Base-by-base conservation (phyloP, 2,797 vertebrate genomes). In the Rousettus madagascariensis region DNA sequence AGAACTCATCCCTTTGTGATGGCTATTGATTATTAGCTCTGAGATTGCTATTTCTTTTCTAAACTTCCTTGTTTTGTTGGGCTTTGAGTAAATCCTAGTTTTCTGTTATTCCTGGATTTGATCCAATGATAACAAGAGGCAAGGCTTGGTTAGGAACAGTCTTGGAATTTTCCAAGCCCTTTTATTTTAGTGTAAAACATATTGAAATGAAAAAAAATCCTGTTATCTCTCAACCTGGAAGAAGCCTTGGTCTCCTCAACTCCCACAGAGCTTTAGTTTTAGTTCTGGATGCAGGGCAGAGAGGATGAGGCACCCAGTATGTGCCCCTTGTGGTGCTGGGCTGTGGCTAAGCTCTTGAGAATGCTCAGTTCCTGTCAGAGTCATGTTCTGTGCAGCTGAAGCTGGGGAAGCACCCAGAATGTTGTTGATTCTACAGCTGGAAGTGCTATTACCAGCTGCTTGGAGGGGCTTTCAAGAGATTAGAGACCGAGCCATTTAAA, bases 101-200 rank as follows among this genome's bases (percentile, higher is more conserved):
- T 92, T 94, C 85, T 96, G 38, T 92, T 97, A 46, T 93, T 93
- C 87, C 66, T 97, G 96, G 84, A 85, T 53, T 36, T 13, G 46
- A 53, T 84, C 79, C 96, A 97, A 59, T 16, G 85, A 49, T 53
- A 71, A 63, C 10, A 69, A 96, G 30, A 26, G 24, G 33, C 74
- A 19, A 77, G 46, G 24, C 86, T 83, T 66, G 79, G 91, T 55
- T 78, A 69, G 93, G 83, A 88, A 61, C 51, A 75, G 80, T 38
- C 41, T 59, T 93, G 72, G 79, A 94, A 94, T 96, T 96, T 92
- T 91, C 95, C 79, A 74, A 82, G n/a, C 2, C 3, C 0, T 53
- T 95, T 95, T n/a, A 51, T 2, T 94, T 97, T 61, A 89, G 53
- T 88, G 59, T 89, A 90, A 95, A 38, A 82, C 26, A 96, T 55